Conservation (phyloP, 2,797 vertebrate genomes). For the Alosa sapidissima region DNA sequence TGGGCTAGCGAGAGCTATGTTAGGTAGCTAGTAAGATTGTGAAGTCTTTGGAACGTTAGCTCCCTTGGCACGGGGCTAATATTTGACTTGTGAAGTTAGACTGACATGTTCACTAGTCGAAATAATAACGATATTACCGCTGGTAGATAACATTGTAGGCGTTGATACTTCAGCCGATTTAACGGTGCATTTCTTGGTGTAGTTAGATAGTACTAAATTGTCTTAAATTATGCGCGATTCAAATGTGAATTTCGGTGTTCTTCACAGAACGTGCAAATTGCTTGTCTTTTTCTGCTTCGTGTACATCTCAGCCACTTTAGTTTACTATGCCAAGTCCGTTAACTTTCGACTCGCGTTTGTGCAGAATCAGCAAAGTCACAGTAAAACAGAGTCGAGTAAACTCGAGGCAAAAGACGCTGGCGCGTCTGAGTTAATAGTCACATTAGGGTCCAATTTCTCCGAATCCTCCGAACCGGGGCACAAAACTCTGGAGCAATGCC, state of each 20-base stretch:
- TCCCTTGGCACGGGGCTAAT: background rate
- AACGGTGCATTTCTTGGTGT: background rate
- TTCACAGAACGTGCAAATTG: constrained; percentile 73
- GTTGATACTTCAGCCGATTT: background rate
- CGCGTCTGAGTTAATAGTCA: background rate
- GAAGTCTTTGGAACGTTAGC: background rate
- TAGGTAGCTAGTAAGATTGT: background rate
- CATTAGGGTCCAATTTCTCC: background rate
- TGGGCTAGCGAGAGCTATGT: background rate
- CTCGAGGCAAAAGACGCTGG: background rate
- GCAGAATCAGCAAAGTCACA: constrained; percentile 55
- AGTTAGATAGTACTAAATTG: background rate
- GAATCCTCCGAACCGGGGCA: background rate
- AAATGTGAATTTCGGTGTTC: constrained; percentile 58
- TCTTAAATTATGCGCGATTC: constrained; percentile 54
- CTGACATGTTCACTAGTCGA: background rate
- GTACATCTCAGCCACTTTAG: constrained; percentile 71
- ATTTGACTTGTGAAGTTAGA: background rate
- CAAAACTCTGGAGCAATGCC: constrained; percentile 62
- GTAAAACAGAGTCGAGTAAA: background rate
- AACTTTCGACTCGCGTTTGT: constrained; percentile 63
- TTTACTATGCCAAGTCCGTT: constrained; percentile 73
- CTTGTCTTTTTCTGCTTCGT: constrained; percentile 75
- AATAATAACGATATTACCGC: background rate
- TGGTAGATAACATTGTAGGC: background rate